phyloP scores from a whole-genome alignment of 2,113 vertebrate species.

The Petromus typicus region DNA sequence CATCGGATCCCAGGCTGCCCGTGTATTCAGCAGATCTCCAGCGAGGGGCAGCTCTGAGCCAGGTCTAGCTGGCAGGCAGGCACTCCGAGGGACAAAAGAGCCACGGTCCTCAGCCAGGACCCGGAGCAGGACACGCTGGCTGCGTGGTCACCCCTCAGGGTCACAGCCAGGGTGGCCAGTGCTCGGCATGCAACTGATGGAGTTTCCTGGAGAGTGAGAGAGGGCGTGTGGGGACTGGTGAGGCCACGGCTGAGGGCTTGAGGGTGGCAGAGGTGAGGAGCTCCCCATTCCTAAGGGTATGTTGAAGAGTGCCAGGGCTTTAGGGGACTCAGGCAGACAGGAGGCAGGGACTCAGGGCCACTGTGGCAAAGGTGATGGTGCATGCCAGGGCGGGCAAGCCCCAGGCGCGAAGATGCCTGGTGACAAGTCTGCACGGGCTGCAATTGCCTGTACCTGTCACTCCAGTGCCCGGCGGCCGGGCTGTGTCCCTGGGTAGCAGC shows the following conservation, averaged over 20 bases:
- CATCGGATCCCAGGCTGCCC: neutral
- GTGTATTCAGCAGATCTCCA: neutral
- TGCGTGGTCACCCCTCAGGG: neutral
- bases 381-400: fast-evolving
- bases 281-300: neutral
- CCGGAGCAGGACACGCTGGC: neutral
- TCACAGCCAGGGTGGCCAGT: neutral
- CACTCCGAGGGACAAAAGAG: neutral
- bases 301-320: neutral
- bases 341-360: neutral
- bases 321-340: neutral
- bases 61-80: neutral
- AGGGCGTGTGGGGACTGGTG: neutral
- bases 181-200: neutral
- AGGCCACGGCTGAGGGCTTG: no score
- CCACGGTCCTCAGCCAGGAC: neutral
- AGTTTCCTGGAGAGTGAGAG: neutral
- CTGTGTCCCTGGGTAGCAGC: fast-evolving
- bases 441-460: fast-evolving
- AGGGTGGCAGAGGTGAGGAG: neutral
- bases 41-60: neutral
- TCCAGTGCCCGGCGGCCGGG: neutral
- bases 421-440: fast-evolving
- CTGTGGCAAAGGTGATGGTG: neutral
- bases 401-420: no score